Conservation (phyloP, 2,888 invertebrate genomes). For the Chalcis sispes region DNA sequence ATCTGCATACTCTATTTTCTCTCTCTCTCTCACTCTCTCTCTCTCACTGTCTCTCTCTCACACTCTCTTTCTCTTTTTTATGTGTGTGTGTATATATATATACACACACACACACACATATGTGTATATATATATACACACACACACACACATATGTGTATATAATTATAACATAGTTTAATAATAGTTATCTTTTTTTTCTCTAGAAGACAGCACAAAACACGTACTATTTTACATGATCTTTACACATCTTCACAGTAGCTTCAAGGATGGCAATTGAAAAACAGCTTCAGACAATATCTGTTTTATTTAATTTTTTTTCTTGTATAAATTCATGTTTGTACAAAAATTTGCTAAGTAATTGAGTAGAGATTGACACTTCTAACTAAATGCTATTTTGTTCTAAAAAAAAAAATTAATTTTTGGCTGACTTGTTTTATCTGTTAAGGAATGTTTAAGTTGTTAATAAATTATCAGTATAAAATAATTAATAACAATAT, state of each 20-base stretch:
- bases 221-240: conserved; percentile 71
- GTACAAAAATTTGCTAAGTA: conserved; percentile 36
- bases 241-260: conserved; percentile 63
- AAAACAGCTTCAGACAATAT: background rate
- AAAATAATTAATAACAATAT: too few relatives aligned
- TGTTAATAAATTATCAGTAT: too few relatives aligned
- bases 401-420: too few relatives aligned
- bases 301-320: background rate
- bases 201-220: conserved; percentile 70
- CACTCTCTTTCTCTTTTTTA: too few relatives aligned
- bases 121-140: too few relatives aligned
- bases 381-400: conserved; percentile 1
- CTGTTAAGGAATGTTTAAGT: too few relatives aligned
- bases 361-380: conserved; percentile 25
- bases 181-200: conserved; percentile 57
- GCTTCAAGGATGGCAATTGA: background rate
- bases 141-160: conserved; percentile 55
- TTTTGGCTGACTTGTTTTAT: too few relatives aligned
- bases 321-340: conserved; percentile 25
- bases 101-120: too few relatives aligned
- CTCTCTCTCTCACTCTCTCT: conserved; percentile 2
- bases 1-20: conserved; percentile 53
- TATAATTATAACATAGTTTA: conserved; percentile 58
- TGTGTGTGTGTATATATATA: too few relatives aligned
- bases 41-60: too few relatives aligned